Base-by-base conservation (phyloP, 1,140 invertebrate genomes). In the Drosophila ficusphila region DNA sequence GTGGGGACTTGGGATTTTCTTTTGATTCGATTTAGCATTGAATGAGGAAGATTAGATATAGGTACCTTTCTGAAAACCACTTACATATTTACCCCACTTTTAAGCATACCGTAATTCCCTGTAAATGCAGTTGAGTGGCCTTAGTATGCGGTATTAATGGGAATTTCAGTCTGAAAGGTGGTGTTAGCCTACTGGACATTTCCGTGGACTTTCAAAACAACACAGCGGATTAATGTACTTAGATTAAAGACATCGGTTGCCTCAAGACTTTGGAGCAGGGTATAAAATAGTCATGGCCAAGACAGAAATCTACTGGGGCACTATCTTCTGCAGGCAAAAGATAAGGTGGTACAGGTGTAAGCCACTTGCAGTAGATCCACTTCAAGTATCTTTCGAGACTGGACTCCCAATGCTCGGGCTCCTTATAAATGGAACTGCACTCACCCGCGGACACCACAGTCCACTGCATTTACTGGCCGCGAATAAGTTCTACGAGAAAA, bases 261-360 rank as follows among this genome's bases (percentile, higher is more conserved):
- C 54, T 57, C 6, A 2, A 54, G 11, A 7, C 21, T 27, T 9
- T 12, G 11, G 11, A 18, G 46, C 58, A 74, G 70, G 44, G 42
- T 64, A 64, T 67, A 18, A 38, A 29, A 39, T 16, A 65, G 39
- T 61, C 60, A 62, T 34, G 39, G 39, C 38, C 56, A 11, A 18
- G 27, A 14, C 21, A n/a, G 12, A 62, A 38, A 8, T 31, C 29
- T 29, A 39, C 51, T 12, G 18, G 9, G 19, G 27, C 64, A 67
- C 61, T 68, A 68, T 68, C 64, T 51, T 2, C 25, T 51, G 19
- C 53, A 38, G 27, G 16, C 8, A 44, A 6, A 6, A 49, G 79
- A 85, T 85, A 79, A 86, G 62, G 65, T 47, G 39, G 61, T 73
- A 61, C 67, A 81, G 44, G 76, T 69, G 67, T 65, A 74, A 42